A percentile compares a stretch with the other conserved stretches of the same genome.
Evolutionary conservation across 2,888 invertebrate genomes (phyloP).

Genomic region (Stramonita haemastoma): DNA sequence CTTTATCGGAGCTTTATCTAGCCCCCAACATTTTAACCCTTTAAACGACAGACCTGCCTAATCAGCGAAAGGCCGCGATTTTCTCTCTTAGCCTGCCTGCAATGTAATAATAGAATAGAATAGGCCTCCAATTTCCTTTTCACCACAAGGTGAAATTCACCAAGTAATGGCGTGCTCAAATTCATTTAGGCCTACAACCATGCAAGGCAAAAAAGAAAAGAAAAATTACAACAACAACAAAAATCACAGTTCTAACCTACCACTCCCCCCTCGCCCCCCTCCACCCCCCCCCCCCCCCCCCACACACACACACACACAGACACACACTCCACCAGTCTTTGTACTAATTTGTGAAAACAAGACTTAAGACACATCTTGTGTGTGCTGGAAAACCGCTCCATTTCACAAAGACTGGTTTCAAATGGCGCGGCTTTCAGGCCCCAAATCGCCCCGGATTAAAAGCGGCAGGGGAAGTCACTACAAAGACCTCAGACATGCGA

Average conservation of each 20-base stretch:
- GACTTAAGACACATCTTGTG: background rate
- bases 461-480: background rate
- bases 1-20: no score
- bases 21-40: no score
- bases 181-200: no score
- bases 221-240: background rate
- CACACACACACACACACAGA: background rate
- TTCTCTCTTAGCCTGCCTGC: no score
- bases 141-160: no score
- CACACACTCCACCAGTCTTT: background rate
- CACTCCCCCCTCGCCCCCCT: background rate
- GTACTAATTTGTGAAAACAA: constrained; percentile 26
- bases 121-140: no score
- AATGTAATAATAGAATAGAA: no score
- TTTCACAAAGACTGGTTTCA: constrained; percentile 23
- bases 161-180: no score
- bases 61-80: no score
- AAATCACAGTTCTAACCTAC: background rate
- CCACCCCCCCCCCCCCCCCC: background rate
- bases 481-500: background rate
- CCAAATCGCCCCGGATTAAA: constrained; percentile 3
- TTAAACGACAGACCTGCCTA: no score
- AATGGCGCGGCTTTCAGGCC: background rate
- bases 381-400: background rate
- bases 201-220: background rate